Evolutionary conservation across 2,888 invertebrate genomes (phyloP).

Genomic region (Limnephilus marmoratus): DNA sequence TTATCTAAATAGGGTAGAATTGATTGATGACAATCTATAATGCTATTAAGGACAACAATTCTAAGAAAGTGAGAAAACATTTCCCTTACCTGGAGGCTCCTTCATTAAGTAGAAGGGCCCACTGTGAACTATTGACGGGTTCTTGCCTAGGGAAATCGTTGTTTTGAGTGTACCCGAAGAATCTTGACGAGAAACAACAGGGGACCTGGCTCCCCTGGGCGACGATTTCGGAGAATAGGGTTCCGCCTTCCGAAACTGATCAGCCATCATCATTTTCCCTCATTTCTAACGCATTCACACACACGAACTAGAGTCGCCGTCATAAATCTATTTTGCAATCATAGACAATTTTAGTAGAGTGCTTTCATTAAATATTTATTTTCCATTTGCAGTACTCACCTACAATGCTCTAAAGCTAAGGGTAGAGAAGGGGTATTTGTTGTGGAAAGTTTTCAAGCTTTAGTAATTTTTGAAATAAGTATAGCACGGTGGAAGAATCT

Average conservation of each 20-base stretch:
- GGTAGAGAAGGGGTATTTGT: background rate
- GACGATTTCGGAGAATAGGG: conserved; percentile 97
- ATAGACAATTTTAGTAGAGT: conserved; percentile 35
- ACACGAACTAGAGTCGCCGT: conserved; percentile 54
- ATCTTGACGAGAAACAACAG: conserved; percentile 96
- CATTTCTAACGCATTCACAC: conserved; percentile 57
- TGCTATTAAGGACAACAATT: background rate
- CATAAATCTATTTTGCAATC: conserved; percentile 53
- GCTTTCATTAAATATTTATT: background rate
- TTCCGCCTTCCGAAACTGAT: conserved; percentile 94
- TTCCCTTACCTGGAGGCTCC: conserved; percentile 91
- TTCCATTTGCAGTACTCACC: background rate
- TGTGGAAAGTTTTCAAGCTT: too few relatives aligned
- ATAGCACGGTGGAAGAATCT: too few relatives aligned
- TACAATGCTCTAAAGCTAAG: background rate
- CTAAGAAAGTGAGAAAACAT: background rate
- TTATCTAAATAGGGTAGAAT: background rate
- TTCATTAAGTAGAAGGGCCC: conserved; percentile 99
- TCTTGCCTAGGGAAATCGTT: conserved; percentile 97
- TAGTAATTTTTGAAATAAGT: too few relatives aligned
- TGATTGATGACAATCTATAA: background rate
- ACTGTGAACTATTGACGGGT: conserved; percentile 97
- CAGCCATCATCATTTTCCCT: conserved; percentile 90
- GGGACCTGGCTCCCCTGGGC: conserved; percentile 94
- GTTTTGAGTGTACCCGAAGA: conserved; percentile 98